A percentile compares a stretch with the other conserved stretches of the same genome.
Conservation (phyloP, 2,113 vertebrate species). For the Tiliqua scincoides region DNA sequence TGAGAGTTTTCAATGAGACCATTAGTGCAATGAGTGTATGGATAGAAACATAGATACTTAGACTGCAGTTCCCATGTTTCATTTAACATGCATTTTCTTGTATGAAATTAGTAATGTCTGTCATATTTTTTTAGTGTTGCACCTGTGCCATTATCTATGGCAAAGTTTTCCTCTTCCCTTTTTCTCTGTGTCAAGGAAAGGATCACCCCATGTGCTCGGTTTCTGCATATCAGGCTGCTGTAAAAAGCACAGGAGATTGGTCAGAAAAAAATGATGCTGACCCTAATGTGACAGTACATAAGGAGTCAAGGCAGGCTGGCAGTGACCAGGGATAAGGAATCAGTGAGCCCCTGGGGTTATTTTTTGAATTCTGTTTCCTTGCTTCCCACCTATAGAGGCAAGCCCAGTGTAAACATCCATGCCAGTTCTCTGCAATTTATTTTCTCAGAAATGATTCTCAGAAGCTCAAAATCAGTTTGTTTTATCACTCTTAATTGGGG, state of each 20-base stretch:
- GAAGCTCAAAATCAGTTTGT: slow-evolving; percentile 57
- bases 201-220: neutral
- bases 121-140: slow-evolving; percentile 46
- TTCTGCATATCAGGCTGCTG: neutral
- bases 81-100: neutral
- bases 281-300: neutral
- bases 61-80: neutral
- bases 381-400: neutral
- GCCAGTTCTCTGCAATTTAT: neutral
- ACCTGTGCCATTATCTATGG: no score
- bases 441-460: neutral
- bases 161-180: no score
- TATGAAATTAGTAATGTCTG: slow-evolving; percentile 33
- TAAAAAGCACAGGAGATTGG: neutral
- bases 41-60: neutral
- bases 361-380: neutral
- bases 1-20: neutral
- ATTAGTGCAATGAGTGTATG: neutral
- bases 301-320: neutral
- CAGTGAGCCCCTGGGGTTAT: no score
- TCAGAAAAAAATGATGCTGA: neutral
- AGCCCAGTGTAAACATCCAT: neutral
- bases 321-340: neutral
- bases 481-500: slow-evolving; percentile 77
- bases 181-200: neutral